Base-by-base conservation (phyloP, 2,888 invertebrate species). In the Eledona agricola region DNA sequence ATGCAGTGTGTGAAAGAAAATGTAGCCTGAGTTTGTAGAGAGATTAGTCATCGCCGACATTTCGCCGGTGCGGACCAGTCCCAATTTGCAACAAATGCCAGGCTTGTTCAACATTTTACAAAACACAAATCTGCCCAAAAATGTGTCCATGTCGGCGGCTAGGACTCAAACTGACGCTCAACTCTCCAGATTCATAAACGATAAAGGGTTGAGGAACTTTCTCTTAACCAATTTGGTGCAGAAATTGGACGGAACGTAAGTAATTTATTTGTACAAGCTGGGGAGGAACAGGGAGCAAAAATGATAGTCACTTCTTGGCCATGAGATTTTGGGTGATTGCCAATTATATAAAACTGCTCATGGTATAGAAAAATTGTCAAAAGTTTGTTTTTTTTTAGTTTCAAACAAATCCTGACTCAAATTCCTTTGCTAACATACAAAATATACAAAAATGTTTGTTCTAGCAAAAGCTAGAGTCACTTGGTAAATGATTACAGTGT, bases 141-240 rank as follows among this genome's bases (percentile, higher is more conserved):
- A 82, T n/a, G 74, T 86, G 19, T 77, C 87, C 0, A 78, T 90
- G 76, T 84, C 86, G 0, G 83, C 87, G 69, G 91, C 88, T 1
- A 80, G 92, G 45, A 83, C 82, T 70, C 61, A 79, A 9, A 83
- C 87, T 0, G 86, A 88, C 71, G 77, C 83, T 13, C 85, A 87
- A 62, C 75, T 95, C 10, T 76, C 83, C 37, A 67, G 76, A 4
- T 75, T 80, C 2, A 80, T 86, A 6, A 78, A 80, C 1, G 82
- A 84, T 63, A 77, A 80, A 12, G 81, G 82, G 11, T 69, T 89
- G 25, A 79, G 87, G 37, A 81, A 91, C 71, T 97, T 96, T 72
- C 77, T 97, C 10, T 80, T 96, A 51, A 89, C 91, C 13, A 97
- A 97, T 76, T 78, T 97, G 38, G 82, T 87, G n/a, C 69, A 72